Base-by-base conservation (phyloP, 2,888 invertebrate species). In the Lasius platythorax region DNA sequence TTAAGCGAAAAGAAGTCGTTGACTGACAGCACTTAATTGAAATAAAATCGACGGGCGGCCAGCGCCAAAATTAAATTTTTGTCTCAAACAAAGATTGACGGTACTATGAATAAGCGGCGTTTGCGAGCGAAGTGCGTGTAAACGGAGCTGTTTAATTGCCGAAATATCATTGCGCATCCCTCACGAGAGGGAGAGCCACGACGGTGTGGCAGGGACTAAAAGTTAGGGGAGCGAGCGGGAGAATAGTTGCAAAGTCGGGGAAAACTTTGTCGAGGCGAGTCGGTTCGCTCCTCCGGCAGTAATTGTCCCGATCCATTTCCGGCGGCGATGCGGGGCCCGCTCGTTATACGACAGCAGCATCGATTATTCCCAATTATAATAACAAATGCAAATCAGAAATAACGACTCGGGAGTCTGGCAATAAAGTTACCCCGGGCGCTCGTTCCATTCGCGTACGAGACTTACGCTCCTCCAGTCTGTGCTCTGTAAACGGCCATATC, bases 291-390 rank as follows among this genome's bases (percentile, higher is more conserved):
- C 61, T 72, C 61, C 73, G 37, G 3, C 84, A 64, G 90, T 92
- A 92, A 92, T 91, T 91, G 92, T 92, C 88, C 85, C 92, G 90
- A 92, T 93, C 92, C 89, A 90, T 92, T 92, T 91, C 90, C 79
- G 61, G 70, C 33, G 53, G 33, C 37, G 18, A 18, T 12, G 58
- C 74, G 23, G 43, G 67, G 64, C 73, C 84, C 76, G 89, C 79
- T 91, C 87, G 92, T 92, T 91, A 90, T 82, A 82, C 87, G 79
- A 78, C 84, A 67, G 86, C 70, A 83, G 88, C 93, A 94, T 94
- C 94, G 94, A 94, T 94, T 94, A 94, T 93, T 94, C 91, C 94
- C 93, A 94, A 94, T 94, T 94, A 94, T 93, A 93, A 94, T 94
- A 94, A 94, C 93, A 93, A 94, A 94, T 93, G 94, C 93, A 94